A percentile compares a stretch with the other conserved stretches of the same genome.
phyloP scores from a whole-genome alignment of 92 coral and sea anemone genomes.

The Epizoanthus ramosus region DNA sequence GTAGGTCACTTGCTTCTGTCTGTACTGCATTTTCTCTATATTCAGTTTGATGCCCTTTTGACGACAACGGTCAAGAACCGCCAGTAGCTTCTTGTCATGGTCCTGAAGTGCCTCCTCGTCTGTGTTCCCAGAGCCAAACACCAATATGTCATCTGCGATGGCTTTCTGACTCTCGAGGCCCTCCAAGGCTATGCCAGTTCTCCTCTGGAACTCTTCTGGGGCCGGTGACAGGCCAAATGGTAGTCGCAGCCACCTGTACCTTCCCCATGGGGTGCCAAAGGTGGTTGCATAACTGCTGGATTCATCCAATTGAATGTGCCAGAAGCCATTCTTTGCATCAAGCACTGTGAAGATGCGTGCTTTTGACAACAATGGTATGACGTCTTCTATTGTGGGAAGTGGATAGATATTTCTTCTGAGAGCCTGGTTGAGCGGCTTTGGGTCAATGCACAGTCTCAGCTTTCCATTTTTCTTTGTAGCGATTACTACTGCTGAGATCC shows the following conservation, averaged over 20 bases:
- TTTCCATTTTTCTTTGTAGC: constrained; percentile 57
- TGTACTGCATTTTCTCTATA: constrained; percentile 43
- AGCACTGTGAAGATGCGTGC: constrained; percentile 62
- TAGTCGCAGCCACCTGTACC: constrained; percentile 59
- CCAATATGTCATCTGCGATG: constrained; percentile 73
- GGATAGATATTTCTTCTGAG: constrained; percentile 66
- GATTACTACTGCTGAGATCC: constrained; percentile 66
- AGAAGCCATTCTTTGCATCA: constrained; percentile 71
- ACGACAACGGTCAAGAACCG: constrained; percentile 55
- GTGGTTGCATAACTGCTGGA: constrained; percentile 64
- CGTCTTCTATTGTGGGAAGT: constrained; percentile 62
- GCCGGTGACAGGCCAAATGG: constrained; percentile 65
- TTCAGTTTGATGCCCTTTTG: constrained; percentile 49
- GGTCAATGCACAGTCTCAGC: constrained; percentile 64
- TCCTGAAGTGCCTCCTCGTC: constrained; percentile 51
- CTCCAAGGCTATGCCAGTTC: constrained; percentile 60
- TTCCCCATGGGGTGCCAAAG: constrained; percentile 63
- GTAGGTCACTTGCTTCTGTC: constrained; percentile 42
- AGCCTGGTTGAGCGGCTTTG: constrained; percentile 63
- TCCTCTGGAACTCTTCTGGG: constrained; percentile 75
- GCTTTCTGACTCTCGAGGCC: constrained; percentile 65
- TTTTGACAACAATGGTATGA: constrained; percentile 52
- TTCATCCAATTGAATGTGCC: constrained; percentile 62
- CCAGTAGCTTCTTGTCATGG: constrained; percentile 58
- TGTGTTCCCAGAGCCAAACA: constrained; percentile 58